A percentile compares a stretch with the other conserved stretches of the same genome.
phyloP scores from a whole-genome alignment of 2,797 vertebrate species.

The Gorsachius magnificus region DNA sequence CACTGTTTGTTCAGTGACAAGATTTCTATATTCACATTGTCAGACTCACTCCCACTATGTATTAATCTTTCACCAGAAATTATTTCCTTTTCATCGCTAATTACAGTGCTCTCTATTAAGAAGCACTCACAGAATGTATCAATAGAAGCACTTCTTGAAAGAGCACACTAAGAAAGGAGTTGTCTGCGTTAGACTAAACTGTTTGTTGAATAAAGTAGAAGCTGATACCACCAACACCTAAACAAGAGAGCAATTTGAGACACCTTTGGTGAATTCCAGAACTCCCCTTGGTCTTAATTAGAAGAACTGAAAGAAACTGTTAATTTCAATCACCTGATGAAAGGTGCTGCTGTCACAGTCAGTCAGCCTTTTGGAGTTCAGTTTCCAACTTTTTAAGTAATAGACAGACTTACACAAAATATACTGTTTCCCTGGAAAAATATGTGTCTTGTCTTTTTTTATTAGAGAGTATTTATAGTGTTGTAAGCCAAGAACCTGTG shows the following conservation, averaged over 20 bases:
- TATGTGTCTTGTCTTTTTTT: neutral
- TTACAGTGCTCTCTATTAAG: constrained; percentile 16
- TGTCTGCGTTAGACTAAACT: constrained; percentile 65
- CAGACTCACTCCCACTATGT: neutral
- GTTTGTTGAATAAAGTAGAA: constrained; percentile 52
- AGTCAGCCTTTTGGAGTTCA: constrained; percentile 63
- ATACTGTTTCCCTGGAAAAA: neutral
- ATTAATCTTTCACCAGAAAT: constrained; percentile 35
- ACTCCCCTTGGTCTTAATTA: constrained; percentile 79
- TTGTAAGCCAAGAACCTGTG: neutral
- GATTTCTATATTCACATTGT: neutral
- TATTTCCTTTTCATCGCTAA: constrained; percentile 10
- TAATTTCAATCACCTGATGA: constrained; percentile 76
- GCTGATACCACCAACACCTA: constrained; percentile 50
- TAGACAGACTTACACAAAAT: neutral
- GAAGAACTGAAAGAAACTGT: constrained; percentile 76
- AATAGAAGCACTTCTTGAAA: constrained; percentile 31
- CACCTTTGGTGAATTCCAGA: constrained; percentile 75
- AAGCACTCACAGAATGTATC: neutral
- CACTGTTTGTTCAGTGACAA: neutral
- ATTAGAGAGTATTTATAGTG: neutral
- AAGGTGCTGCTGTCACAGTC: constrained; percentile 61
- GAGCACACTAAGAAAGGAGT: constrained; percentile 12
- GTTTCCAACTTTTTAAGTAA: constrained; percentile 61
- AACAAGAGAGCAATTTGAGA: constrained; percentile 69